These are phyloP conservation scores for Amazona vittata DNA, from an alignment of 2,113 vertebrate genomes.

Conservation along the genomic window DNA sequence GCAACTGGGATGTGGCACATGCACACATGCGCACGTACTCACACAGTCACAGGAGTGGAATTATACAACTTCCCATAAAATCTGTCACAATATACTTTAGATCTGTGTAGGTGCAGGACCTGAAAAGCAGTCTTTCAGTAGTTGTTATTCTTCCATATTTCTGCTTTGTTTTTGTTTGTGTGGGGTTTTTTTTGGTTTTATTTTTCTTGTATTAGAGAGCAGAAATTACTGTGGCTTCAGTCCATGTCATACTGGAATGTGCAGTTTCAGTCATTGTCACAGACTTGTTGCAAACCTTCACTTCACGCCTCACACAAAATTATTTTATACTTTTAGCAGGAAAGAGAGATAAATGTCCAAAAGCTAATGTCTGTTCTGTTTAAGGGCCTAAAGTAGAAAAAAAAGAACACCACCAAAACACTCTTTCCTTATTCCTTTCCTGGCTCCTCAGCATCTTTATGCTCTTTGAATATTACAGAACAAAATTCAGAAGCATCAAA, in stretches of 20 bases:
- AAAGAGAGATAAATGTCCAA: not conserved
- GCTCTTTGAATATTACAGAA: not conserved
- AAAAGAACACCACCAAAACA: not conserved
- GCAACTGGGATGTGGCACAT: accelerated
- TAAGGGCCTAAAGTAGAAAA: not conserved
- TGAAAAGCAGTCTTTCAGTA: not conserved
- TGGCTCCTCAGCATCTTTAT: not conserved
- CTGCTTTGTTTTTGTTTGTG: not conserved
- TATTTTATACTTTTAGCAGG: not conserved
- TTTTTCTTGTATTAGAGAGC: not conserved
- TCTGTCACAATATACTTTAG: not conserved
- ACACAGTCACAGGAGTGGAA: accelerated
- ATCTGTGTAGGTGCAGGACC: not conserved
- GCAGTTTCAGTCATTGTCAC: not conserved
- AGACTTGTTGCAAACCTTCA: not conserved
- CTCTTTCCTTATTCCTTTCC: not conserved
- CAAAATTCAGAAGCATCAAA: not conserved
- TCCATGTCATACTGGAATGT: not conserved
- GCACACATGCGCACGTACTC: accelerated
- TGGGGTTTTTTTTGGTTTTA: too few species aligned
- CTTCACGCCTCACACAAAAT: not conserved
- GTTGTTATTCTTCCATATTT: not conserved
- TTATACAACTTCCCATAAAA: not conserved
- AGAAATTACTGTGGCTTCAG: not conserved
- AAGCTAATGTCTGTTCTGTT: not conserved